These are phyloP conservation scores for Uropsilus gracilis DNA, from an alignment of 2,113 vertebrate species.

Conservation along the genomic window DNA sequence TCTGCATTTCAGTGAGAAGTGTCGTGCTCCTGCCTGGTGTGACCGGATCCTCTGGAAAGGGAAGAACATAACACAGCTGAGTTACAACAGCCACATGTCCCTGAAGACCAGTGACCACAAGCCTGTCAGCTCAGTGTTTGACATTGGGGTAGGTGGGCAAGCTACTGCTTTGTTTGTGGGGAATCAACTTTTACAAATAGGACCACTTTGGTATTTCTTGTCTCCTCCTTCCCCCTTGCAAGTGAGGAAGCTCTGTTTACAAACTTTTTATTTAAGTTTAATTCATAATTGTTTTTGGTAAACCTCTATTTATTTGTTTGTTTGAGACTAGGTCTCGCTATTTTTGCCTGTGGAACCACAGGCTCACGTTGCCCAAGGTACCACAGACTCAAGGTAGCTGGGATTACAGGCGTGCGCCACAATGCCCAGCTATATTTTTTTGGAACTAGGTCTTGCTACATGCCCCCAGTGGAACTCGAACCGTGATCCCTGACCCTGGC, in stretches of 20 bases:
- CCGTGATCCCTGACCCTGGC: no score
- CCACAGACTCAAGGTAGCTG: no score
- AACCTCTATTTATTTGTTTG: neutral
- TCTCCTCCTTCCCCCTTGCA: neutral
- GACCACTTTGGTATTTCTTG: neutral
- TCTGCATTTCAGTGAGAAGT: slow-evolving; percentile 92
- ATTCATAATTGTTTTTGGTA: neutral
- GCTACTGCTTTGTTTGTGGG: neutral
- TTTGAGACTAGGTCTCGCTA: no score
- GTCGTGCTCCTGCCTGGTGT: slow-evolving; percentile 96
- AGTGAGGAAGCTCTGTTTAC: neutral
- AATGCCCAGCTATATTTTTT: no score
- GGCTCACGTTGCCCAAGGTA: no score
- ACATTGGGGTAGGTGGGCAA: slow-evolving; percentile 90
- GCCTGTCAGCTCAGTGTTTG: slow-evolving; percentile 94
- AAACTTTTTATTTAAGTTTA: slow-evolving; percentile 35
- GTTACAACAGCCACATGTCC: slow-evolving; percentile 95
- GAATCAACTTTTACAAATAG: neutral
- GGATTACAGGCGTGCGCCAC: no score
- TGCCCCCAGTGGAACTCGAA: no score
- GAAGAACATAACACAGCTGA: slow-evolving; percentile 90
- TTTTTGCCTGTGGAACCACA: no score
- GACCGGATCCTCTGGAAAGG: slow-evolving; percentile 97
- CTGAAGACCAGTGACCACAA: slow-evolving; percentile 98
- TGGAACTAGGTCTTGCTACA: no score